A percentile compares a stretch with the other conserved stretches of the same genome.
Evolutionary conservation across 92 coral and sea anemone species (phyloP).

Genomic region (Epizoanthus fatuus): DNA sequence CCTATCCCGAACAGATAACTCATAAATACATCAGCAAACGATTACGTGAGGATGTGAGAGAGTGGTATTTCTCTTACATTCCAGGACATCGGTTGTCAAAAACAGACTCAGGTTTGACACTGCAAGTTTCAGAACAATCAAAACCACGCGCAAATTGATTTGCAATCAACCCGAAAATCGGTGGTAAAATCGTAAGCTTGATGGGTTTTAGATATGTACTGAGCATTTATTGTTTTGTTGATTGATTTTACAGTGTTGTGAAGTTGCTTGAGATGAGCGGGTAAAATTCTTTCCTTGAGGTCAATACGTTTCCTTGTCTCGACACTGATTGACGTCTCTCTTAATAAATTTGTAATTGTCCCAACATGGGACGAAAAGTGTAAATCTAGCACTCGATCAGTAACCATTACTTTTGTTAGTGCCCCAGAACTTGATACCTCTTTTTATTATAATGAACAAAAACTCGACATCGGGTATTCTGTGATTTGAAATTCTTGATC

Average conservation of each 20-base stretch:
- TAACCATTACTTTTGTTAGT: slow-evolving; percentile 25
- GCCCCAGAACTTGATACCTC: slow-evolving; percentile 31
- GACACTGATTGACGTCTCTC: slow-evolving; percentile 27
- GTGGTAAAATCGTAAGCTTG: slow-evolving; percentile 23
- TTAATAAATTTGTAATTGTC: slow-evolving; percentile 36
- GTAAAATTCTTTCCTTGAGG: slow-evolving; percentile 33
- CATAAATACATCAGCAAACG: neutral
- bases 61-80: slow-evolving; percentile 12
- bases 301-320: slow-evolving; percentile 19
- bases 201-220: slow-evolving; percentile 26
- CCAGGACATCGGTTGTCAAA: slow-evolving; percentile 24
- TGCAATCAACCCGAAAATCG: slow-evolving; percentile 27
- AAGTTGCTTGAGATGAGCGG: slow-evolving; percentile 37
- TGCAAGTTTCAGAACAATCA: neutral
- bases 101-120: slow-evolving; percentile 12
- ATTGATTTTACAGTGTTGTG: slow-evolving; percentile 41
- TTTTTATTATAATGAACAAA: slow-evolving; percentile 8
- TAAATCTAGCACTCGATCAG: slow-evolving; percentile 48
- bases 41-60: slow-evolving; percentile 28
- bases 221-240: slow-evolving; percentile 41
- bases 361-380: slow-evolving; percentile 35
- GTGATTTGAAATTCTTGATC: neutral
- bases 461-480: neutral
- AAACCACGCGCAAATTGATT: slow-evolving; percentile 29
- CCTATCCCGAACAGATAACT: neutral